Evolutionary conservation across 2,888 invertebrate genomes (phyloP), one percentile per base, ranked within the genome.

Genomic region (Ganaspis brasiliensis): DNA sequence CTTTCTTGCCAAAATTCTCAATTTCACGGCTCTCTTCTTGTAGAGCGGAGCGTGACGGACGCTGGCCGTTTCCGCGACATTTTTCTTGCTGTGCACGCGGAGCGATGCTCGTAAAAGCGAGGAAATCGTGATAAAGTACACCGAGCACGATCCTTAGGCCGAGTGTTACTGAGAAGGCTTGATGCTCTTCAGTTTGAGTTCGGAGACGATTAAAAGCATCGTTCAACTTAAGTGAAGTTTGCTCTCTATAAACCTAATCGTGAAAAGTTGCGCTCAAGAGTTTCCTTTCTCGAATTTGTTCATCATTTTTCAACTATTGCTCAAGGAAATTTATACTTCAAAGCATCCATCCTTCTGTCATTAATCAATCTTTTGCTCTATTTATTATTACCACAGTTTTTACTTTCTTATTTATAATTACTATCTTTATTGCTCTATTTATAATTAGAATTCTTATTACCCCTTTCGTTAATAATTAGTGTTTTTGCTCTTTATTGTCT

Each of bases 1-100:
- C 71, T 74, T 77, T 72, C 72, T 74, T 61, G 52, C 76, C 78
- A 76, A 81, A 82, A 83, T 81, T 77, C 70, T 55, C 82, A 83
- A 85, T 85, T 83, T 85, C 83, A 80, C 82, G 84, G 67, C 67
- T 45, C 78, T 76, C 77, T 79, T 82, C 79, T 63, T 77, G 76
- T 75, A 70, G 82, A 77, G 74, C 77, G 55, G 73, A 80, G 80
- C 81, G 80, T 82, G 82, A 81, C 79, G 79, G 72, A 73, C 57
- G n/a, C 56, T 73, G 70, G 74, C 73, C 77, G 77, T 80, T 83
- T 79, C 78, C 80, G 73, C 72, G 81, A 81, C 79, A 82, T 81
- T 83, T 82, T 84, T 78, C 78, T 80, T 74, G 72, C 61, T 61
- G 52, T 72, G 78, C 78, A 79, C 80, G 80, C 72, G 72, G 73